Evolutionary conservation across 1,140 invertebrate species (phyloP), one percentile per base, ranked within the genome.

Genomic region (Dinoponera quadriceps): DNA sequence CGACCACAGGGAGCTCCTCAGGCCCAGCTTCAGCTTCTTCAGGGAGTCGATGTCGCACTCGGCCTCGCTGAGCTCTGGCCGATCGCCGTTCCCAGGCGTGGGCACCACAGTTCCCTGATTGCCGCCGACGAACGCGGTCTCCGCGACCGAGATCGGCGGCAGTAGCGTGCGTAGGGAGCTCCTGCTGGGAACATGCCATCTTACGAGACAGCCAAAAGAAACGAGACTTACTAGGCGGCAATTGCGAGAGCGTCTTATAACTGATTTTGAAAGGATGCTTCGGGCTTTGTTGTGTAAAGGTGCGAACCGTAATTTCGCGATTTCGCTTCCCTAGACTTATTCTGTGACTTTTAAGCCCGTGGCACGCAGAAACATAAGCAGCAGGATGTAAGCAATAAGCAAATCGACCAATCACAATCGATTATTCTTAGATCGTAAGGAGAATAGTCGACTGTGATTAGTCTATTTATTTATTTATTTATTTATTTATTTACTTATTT

Each of bases 41-140:
- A 97, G 91, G n/a, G 96, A 96, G 88, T 97, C 96, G 91, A 96
- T 96, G 93, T 97, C 96, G 93, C 96, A 96, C 91, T 97, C 96
- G 48, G 96, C 96, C 89, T 96, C 96, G 88, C 96, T 96, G 66
- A 96, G 92, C 90, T 96, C 96, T 69, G 93, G 94, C 85, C 94
- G 94, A 86, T 94, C 95, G 65, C 90, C 86, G 66, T 86, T 89
- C 49, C 88, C 84, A 49, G 86, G 84, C 77, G 66, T 71, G 29
- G 87, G 71, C 74, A 85, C 84, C 16, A 85, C 88, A 69, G 82
- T 92, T 80, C 85, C 88, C 75, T 91, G 92, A 87, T 88, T 91
- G 82, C 92, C 92, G 82, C 93, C 93, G 29, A 94, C 93, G 83
- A 96, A 96, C 38, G 95, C 94, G 22, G 95, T 96, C 89, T 96